Evolutionary conservation across 2,113 vertebrate species (phyloP).

Genomic region (Solea senegalensis): DNA sequence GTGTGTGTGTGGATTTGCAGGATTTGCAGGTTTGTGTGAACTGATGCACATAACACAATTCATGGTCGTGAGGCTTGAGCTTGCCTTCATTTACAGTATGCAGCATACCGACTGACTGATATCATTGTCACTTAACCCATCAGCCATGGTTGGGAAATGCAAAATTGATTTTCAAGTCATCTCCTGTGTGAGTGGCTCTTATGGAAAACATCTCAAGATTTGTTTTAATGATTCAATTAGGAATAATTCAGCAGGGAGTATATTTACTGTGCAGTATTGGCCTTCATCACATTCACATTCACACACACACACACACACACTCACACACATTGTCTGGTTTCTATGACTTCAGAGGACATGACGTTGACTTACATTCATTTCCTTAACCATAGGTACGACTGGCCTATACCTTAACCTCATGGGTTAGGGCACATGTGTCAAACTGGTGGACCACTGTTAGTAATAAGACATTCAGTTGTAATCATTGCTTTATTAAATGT

Average conservation of each 20-base stretch:
- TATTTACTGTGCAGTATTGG: conserved; percentile 1
- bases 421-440: too few relatives aligned
- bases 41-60: conserved; percentile 1
- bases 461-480: too few relatives aligned
- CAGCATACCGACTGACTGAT: conserved; percentile 11
- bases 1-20: neutral
- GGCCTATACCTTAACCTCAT: too few relatives aligned
- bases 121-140: conserved; percentile 30
- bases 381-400: too few relatives aligned
- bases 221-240: conserved; percentile 19
- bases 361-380: too few relatives aligned
- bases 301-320: neutral
- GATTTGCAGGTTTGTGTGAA: too few relatives aligned
- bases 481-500: too few relatives aligned
- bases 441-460: too few relatives aligned
- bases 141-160: conserved; percentile 9
- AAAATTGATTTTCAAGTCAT: conserved; percentile 32
- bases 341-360: too few relatives aligned
- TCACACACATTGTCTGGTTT: too few relatives aligned
- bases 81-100: conserved; percentile 29
- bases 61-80: conserved; percentile 1
- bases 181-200: conserved; percentile 3
- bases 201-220: conserved; percentile 10
- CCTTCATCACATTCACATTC: neutral
- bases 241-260: conserved; percentile 1